Evolutionary conservation across 2,113 vertebrate genomes (phyloP).

Genomic region (Dendropsophus ebraccatus): DNA sequence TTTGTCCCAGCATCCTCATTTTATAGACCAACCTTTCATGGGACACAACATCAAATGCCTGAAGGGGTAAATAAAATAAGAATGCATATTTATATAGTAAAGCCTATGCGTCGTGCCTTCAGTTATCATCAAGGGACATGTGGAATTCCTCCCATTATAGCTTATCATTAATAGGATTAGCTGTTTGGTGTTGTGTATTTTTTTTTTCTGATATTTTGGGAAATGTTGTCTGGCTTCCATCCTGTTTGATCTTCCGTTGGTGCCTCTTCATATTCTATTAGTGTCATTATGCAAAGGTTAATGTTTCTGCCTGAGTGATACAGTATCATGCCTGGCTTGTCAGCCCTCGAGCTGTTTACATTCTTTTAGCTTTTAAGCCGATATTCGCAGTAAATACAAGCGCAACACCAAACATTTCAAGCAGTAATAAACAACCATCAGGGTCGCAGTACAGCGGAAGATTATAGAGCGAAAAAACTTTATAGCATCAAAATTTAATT

Average conservation of each 20-base stretch:
- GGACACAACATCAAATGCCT: too few relatives aligned
- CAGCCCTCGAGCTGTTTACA: neutral
- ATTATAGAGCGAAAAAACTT: too few relatives aligned
- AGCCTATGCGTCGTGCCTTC: neutral
- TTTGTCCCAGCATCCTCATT: too few relatives aligned
- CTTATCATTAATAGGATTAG: neutral
- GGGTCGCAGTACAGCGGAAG: too few relatives aligned
- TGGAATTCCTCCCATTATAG: neutral
- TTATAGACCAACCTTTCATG: too few relatives aligned
- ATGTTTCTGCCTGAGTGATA: neutral
- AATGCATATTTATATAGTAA: too few relatives aligned
- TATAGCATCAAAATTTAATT: too few relatives aligned
- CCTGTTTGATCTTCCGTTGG: neutral
- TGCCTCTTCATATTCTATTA: neutral
- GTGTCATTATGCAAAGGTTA: constrained; percentile 13
- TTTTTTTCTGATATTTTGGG: neutral
- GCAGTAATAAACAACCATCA: too few relatives aligned
- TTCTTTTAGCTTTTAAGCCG: neutral
- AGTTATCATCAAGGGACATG: neutral
- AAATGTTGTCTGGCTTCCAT: neutral
- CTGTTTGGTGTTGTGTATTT: too few relatives aligned
- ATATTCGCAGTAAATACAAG: neutral
- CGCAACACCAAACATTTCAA: too few relatives aligned
- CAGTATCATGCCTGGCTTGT: neutral
- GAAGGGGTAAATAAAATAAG: too few relatives aligned